phyloP scores from a whole-genome alignment of 2,888 invertebrate species.

The Bedellia somnulentella region DNA sequence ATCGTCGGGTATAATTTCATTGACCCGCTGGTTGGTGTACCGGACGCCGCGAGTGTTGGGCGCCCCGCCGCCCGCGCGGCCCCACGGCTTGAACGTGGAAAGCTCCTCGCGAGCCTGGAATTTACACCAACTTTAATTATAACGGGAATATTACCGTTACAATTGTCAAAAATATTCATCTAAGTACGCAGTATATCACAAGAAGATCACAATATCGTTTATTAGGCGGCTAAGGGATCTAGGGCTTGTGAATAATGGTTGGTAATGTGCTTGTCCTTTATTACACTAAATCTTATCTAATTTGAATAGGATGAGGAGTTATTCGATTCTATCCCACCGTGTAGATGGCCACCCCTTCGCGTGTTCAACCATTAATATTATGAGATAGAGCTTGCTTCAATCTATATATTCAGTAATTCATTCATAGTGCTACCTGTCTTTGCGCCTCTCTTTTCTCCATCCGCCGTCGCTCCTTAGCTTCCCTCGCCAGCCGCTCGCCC shows the following conservation, averaged over 20 bases:
- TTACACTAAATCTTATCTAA: too few relatives aligned
- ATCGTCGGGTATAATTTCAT: constrained; percentile 68
- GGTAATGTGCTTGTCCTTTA: too few relatives aligned
- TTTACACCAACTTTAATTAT: constrained; percentile 9
- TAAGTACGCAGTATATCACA: neutral
- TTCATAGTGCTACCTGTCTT: constrained; percentile 26
- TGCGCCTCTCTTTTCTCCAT: constrained; percentile 31
- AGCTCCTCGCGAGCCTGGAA: constrained; percentile 67
- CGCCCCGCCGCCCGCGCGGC: constrained; percentile 74
- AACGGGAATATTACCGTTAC: constrained; percentile 7
- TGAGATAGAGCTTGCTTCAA: too few relatives aligned
- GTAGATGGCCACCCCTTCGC: too few relatives aligned
- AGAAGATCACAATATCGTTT: neutral
- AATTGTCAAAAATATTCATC: neutral
- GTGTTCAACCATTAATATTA: too few relatives aligned
- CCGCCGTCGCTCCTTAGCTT: constrained; percentile 22
- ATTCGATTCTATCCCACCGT: too few relatives aligned
- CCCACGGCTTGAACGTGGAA: constrained; percentile 78
- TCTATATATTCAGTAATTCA: neutral
- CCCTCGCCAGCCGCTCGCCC: constrained; percentile 33
- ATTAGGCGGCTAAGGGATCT: neutral
- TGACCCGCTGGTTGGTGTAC: constrained; percentile 67
- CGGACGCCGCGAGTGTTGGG: constrained; percentile 66
- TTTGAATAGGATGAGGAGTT: too few relatives aligned
- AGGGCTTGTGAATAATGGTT: too few relatives aligned